Evolutionary conservation across 2,113 vertebrate species (phyloP).

Genomic region (Eurypyga helias): DNA sequence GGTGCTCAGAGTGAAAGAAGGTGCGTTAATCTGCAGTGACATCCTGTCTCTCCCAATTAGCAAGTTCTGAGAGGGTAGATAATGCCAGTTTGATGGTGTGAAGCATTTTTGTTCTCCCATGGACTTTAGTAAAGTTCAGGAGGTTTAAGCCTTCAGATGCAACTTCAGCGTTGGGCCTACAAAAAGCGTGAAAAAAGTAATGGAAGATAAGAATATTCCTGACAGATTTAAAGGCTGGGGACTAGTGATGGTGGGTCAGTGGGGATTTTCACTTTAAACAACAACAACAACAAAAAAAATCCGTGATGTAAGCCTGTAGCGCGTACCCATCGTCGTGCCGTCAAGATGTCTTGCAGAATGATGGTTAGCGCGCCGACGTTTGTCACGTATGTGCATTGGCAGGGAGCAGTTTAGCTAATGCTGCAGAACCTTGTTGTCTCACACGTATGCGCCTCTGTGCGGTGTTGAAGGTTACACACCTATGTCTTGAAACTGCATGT

Average conservation of each 20-base stretch:
- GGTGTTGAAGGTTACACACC: not conserved
- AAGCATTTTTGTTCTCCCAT: not conserved
- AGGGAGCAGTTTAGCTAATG: not conserved
- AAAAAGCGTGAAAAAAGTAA: not conserved
- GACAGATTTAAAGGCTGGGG: not conserved
- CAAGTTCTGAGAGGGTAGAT: not conserved
- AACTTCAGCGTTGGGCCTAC: not conserved
- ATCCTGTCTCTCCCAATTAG: constrained; percentile 55
- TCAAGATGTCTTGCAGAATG: not conserved
- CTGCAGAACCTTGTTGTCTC: not conserved
- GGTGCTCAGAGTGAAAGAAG: constrained; percentile 50
- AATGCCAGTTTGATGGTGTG: not conserved
- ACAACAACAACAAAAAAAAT: not conserved
- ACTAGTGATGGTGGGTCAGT: not conserved
- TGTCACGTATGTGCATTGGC: not conserved
- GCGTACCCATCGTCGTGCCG: not conserved
- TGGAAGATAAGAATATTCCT: not conserved
- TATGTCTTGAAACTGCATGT: not conserved
- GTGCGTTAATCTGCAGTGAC: constrained; percentile 56
- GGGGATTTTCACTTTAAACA: not conserved
- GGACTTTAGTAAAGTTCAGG: not conserved
- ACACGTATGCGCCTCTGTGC: not conserved
- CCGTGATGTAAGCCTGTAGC: not conserved
- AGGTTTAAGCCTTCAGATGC: not conserved
- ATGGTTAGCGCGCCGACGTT: not conserved